These are phyloP conservation scores for Tricholauxania praeusta DNA, from an alignment of 2,888 invertebrate genomes.

Conservation along the genomic window DNA sequence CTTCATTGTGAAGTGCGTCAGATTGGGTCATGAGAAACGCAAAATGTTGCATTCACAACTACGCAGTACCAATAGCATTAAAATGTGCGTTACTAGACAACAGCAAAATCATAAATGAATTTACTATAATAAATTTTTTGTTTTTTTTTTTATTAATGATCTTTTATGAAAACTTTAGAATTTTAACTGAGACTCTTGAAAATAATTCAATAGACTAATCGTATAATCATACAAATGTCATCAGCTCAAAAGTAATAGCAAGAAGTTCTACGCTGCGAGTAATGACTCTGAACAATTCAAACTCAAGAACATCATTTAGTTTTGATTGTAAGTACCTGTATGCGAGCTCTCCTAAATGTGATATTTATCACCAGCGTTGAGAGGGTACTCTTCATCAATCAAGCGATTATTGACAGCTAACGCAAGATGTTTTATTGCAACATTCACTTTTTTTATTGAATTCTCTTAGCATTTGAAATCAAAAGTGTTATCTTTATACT, in stretches of 20 bases:
- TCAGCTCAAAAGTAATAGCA: constrained; percentile 2
- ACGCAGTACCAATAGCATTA: too few relatives aligned
- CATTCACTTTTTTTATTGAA: too few relatives aligned
- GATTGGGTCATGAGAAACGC: too few relatives aligned
- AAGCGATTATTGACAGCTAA: constrained; percentile 3
- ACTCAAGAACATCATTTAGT: constrained; percentile 15
- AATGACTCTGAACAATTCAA: neutral
- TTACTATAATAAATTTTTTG: too few relatives aligned
- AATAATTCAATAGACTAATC: neutral
- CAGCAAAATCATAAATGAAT: too few relatives aligned
- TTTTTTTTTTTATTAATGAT: too few relatives aligned
- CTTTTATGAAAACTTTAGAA: too few relatives aligned
- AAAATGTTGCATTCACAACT: too few relatives aligned
- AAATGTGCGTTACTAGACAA: too few relatives aligned
- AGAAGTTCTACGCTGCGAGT: neutral
- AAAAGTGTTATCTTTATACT: too few relatives aligned
- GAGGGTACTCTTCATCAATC: constrained; percentile 18
- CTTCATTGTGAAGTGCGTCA: neutral
- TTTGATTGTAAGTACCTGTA: neutral
- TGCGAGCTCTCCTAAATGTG: constrained; percentile 16
- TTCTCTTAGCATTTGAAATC: too few relatives aligned
- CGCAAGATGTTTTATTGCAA: neutral
- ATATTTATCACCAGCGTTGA: constrained; percentile 7
- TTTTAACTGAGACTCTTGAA: neutral
- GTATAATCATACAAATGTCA: constrained; percentile 14